Conservation (phyloP, 2,797 vertebrate species). For the Cryptoprocta ferox region DNA sequence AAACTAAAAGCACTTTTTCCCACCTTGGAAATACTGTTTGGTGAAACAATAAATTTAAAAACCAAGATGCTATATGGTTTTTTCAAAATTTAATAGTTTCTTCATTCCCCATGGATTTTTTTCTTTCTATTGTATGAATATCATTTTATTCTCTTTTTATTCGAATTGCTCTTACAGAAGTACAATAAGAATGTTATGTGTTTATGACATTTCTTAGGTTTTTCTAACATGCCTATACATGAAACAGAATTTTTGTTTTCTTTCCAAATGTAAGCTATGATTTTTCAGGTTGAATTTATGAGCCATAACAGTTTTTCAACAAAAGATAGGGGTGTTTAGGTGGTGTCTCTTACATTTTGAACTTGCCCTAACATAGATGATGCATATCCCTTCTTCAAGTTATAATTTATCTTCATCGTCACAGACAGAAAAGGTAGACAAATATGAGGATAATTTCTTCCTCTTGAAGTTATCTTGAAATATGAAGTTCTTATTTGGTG, state of each 20-base stretch:
- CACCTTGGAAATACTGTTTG: conserved; percentile 32
- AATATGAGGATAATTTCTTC: not conserved
- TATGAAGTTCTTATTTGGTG: not conserved
- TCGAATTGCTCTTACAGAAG: conserved; percentile 46
- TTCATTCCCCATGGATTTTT: not conserved
- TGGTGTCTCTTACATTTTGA: not conserved
- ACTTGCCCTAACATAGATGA: not conserved
- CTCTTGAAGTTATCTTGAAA: not conserved
- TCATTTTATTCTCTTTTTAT: conserved; percentile 46
- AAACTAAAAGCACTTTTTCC: conserved; percentile 29
- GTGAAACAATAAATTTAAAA: conserved; percentile 64
- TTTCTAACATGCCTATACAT: not conserved
- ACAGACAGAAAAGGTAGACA: not conserved
- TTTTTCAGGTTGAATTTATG: conserved; percentile 22
- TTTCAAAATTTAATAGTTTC: conserved; percentile 22
- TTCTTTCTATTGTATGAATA: not conserved
- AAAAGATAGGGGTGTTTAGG: not conserved
- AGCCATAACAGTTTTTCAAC: not conserved
- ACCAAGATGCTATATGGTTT: not conserved
- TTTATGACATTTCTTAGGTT: conserved; percentile 31
- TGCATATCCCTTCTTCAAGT: not conserved
- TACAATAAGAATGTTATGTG: not conserved
- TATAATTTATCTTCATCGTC: not conserved
- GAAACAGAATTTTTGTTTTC: conserved; percentile 31
- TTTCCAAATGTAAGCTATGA: not conserved